Conservation (phyloP, 2,113 vertebrate species). For the Phaethon lepturus region DNA sequence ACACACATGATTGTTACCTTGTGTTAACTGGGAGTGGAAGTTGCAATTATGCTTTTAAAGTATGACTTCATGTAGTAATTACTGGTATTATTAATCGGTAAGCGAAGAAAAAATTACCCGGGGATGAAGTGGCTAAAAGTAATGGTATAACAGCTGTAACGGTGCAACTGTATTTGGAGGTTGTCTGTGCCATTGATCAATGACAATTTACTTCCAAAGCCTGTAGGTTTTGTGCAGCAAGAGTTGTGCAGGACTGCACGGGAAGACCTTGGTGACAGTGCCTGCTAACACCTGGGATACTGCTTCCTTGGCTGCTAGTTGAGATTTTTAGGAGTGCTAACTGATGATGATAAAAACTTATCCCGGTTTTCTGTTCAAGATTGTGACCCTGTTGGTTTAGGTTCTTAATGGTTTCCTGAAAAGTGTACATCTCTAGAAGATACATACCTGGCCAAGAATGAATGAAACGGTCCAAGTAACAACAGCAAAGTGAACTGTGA, state of each 20-base stretch:
- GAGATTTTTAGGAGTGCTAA: not conserved
- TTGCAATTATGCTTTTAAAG: slow-evolving; percentile 7
- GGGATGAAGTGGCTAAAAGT: not conserved
- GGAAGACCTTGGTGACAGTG: not conserved
- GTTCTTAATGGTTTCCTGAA: not conserved
- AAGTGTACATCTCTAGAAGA: not conserved
- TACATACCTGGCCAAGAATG: not conserved
- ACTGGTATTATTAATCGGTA: slow-evolving; percentile 27
- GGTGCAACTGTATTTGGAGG: not conserved
- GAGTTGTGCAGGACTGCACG: not conserved
- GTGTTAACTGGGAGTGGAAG: not conserved
- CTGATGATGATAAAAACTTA: not conserved
- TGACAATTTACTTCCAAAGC: not conserved
- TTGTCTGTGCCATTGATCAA: not conserved
- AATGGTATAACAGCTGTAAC: not conserved
- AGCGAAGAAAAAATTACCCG: not conserved
- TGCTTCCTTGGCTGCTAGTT: not conserved
- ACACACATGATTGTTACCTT: not conserved
- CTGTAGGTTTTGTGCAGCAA: not conserved
- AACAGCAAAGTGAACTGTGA: not conserved
- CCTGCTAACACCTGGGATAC: not conserved
- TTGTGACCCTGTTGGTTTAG: not conserved
- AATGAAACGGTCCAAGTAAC: not conserved
- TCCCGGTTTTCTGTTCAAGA: not conserved
- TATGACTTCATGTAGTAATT: slow-evolving; percentile 28